Evolutionary conservation across 2,113 vertebrate genomes (phyloP), one percentile per base, ranked within the genome.

Genomic region (Atlantisia rogersi): DNA sequence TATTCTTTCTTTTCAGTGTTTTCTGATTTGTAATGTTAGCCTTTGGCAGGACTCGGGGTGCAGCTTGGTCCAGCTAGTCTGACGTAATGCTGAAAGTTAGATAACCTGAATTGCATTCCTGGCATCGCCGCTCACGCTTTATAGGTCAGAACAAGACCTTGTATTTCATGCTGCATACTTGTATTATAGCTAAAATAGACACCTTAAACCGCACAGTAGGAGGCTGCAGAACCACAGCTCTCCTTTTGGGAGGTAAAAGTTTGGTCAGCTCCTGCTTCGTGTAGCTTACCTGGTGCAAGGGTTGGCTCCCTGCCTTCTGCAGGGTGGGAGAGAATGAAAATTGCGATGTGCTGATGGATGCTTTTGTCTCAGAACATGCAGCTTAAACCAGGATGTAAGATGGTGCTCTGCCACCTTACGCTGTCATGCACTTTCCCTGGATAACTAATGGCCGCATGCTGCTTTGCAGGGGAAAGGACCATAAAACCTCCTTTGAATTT

Each of bases 401-500:
- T 20, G 52, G 18, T 69, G 77, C 59, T 58, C 26, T 86, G 56
- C 65, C 5, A 0, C 24, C 28, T 58, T 40, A 7, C 0, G 18
- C 84, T 89, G 42, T 40, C 5, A 1, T 0, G 0, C 32, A 2
- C 1, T 0, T 82, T 82, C 56, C 31, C 22, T 69, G 28, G 21
- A 2, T 58, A n/a, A 48, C 25, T 40, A 32, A n/a, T 14, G 40
- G 14, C 37, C 53, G 19, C 6, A 2, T 50, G 21, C 63, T 80
- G 31, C 44, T 4, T 65, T 21, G 12, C 20, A 24, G 10, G 0
- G 4, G 40, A n/a, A 28, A 0, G 0, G 25, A 22, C 40, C 32
- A 56, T 53, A 81, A 89, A 65, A 65, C 11, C 0, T 3, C 32
- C 22, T 70, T 59, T 46, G 24, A 65, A 52, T 58, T 80, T 82